Conservation (phyloP, 2,888 invertebrate genomes). For the Clusia tigrina region DNA sequence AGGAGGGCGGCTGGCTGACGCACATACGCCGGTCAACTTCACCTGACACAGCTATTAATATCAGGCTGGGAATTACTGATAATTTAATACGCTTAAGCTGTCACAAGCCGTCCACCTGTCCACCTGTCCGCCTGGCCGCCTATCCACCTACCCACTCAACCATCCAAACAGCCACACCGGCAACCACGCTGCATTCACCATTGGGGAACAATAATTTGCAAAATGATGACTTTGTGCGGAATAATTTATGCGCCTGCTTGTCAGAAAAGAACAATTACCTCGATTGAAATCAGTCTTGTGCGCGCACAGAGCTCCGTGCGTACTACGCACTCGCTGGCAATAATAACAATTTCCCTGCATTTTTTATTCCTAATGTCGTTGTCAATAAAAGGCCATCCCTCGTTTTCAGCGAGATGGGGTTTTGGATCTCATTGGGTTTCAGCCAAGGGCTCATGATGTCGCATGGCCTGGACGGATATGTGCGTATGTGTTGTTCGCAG, state of each 20-base stretch:
- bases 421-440: no score
- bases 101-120: neutral
- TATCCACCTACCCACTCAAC: constrained; percentile 21
- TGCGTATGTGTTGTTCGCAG: no score
- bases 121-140: constrained; percentile 7
- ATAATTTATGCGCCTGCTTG: constrained; percentile 31
- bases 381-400: no score
- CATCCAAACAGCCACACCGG: no score
- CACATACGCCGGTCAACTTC: neutral
- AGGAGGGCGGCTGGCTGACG: constrained; percentile 13
- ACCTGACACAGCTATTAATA: neutral
- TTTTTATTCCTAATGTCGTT: no score
- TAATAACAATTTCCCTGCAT: no score
- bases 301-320: no score
- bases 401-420: no score
- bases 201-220: constrained; percentile 32
- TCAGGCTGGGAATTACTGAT: constrained; percentile 22
- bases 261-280: constrained; percentile 11
- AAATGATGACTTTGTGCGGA: constrained; percentile 31
- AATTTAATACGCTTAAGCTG: constrained; percentile 16
- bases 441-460: no score
- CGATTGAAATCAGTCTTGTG: neutral
- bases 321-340: no score
- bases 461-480: no score
- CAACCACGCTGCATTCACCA: no score